Base-by-base conservation (phyloP, 2,888 invertebrate species). In the Drosophila hamatofila region DNA sequence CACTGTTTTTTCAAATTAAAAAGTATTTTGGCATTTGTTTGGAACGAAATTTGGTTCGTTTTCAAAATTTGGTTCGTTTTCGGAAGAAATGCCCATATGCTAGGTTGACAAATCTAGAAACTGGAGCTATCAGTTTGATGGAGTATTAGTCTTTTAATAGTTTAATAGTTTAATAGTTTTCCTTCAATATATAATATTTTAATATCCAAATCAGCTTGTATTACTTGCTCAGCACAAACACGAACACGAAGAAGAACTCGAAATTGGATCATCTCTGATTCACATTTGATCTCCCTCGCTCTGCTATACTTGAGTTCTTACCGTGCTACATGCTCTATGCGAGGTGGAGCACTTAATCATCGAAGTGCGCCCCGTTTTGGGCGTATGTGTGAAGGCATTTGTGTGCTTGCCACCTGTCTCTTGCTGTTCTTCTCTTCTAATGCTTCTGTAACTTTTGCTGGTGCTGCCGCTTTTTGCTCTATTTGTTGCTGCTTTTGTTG, bases 321-420 rank as follows among this genome's bases (percentile, higher is more conserved):
- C 25, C 42, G 37, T n/a, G n/a, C 48, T 27, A n/a, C 27, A 39
- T 57, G 54, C n/a, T 30, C 12, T 18, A 30, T 71, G 71, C 49
- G 60, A 83, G 74, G 88, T 88, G 72, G 71, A 30, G 71, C 74
- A 80, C 83, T 89, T 89, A 89, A 84, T 84, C 84, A 88, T 89
- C 67, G 78, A 62, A 72, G 58, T 58, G 68, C 65, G 69, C 18
- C 68, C n/a, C 6, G 35, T 35, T 35, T 46, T 57, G 33, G 48
- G 68, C 52, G 64, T 59, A 72, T 58, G 83, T 57, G 67, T 49
- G 18, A 78, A 81, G 81, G 72, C 77, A 68, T 80, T 54, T 77
- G 51, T 59, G 52, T 66, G 46, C 76, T 59, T 78, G 73, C 65
- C 61, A 67, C 78, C 62, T 54, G 68, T 58, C 48, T 63, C 60